These are phyloP conservation scores for Peromyscus leucopus DNA, from an alignment of 2,113 vertebrate genomes.

Conservation along the genomic window DNA sequence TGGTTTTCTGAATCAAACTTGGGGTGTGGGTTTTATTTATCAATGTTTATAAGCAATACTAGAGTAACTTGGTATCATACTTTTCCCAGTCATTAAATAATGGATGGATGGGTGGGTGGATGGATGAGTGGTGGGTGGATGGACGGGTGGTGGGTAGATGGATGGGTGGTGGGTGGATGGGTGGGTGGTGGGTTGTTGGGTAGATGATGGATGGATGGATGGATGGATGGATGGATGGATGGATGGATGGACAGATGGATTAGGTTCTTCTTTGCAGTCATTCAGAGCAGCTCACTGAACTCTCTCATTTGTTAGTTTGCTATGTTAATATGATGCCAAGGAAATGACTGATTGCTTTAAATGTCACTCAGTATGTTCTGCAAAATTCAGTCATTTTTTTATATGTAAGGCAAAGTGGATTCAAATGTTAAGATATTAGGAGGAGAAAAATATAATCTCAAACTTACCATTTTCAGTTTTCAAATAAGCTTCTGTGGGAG, in stretches of 20 bases:
- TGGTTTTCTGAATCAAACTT: neutral
- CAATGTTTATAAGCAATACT: neutral
- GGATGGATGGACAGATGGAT: no score
- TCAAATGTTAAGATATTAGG: neutral
- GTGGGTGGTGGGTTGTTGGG: neutral
- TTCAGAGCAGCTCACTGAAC: neutral
- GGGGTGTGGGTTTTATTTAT: neutral
- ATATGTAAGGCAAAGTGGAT: neutral
- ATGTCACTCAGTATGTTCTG: neutral
- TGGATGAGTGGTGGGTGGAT: neutral
- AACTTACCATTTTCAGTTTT: constrained; percentile 22
- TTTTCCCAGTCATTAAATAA: neutral
- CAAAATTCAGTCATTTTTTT: neutral
- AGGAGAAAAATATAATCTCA: neutral
- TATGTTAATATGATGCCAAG: neutral
- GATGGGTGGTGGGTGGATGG: neutral
- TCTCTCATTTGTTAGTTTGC: neutral
- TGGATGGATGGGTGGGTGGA: neutral
- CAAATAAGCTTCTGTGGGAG: neutral
- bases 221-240: neutral
- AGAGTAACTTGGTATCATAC: neutral
- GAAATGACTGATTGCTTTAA: neutral
- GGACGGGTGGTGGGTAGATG: neutral
- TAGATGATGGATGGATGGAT: neutral
- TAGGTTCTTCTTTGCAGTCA: neutral